Evolutionary conservation across 1,140 invertebrate genomes (phyloP).

Genomic region (Danaus plexippus): DNA sequence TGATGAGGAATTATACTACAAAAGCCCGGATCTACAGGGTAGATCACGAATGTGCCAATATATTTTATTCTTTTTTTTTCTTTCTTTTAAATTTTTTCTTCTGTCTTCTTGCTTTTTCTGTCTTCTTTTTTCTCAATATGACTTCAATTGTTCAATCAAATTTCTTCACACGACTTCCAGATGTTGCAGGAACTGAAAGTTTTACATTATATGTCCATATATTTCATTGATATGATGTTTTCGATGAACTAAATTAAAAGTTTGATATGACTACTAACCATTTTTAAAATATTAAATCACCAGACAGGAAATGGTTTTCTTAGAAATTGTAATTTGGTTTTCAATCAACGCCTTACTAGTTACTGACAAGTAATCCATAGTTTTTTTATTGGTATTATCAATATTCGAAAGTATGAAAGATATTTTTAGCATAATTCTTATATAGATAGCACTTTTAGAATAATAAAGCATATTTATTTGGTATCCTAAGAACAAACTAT

Average conservation of each 20-base stretch:
- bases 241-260: neutral
- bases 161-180: neutral
- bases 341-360: no score
- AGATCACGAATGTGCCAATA: conserved; percentile 87
- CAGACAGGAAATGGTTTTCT: no score
- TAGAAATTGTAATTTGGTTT: no score
- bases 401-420: no score
- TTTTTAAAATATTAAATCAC: neutral
- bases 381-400: no score
- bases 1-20: conserved; percentile 93
- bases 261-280: neutral
- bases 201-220: no score
- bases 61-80: conserved; percentile 31
- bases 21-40: conserved; percentile 99
- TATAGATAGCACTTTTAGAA: no score
- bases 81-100: conserved; percentile 8
- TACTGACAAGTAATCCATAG: no score
- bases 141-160: no score
- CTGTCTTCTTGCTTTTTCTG: conserved; percentile 6
- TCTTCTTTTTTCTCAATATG: conserved; percentile 8
- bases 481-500: no score
- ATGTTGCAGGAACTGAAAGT: neutral
- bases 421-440: no score
- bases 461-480: no score
- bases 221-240: neutral